A percentile compares a stretch with the other conserved stretches of the same genome.
phyloP scores from a whole-genome alignment of 2,888 invertebrate genomes.

The Argynnis bischoffii region DNA sequence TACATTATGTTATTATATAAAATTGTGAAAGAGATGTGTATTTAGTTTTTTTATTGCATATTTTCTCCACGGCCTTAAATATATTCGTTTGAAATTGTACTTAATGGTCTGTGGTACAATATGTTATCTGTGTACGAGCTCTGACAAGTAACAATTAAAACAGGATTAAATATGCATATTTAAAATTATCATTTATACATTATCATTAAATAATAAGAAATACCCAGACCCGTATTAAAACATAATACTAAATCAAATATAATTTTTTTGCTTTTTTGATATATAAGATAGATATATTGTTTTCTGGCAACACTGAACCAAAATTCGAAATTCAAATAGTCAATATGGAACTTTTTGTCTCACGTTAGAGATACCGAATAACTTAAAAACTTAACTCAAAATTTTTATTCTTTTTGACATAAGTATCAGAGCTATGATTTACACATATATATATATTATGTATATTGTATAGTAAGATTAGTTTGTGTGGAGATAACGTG shows the following conservation, averaged over 20 bases:
- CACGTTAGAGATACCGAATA: too few species aligned
- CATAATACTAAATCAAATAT: background rate
- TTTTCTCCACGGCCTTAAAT: conserved; percentile 14
- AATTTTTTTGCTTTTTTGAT: background rate
- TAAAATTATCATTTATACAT: too few species aligned
- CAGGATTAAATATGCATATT: too few species aligned
- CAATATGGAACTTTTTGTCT: too few species aligned
- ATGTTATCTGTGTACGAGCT: conserved; percentile 1
- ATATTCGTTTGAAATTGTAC: background rate
- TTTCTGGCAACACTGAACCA: too few species aligned
- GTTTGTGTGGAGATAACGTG: conserved; percentile 8
- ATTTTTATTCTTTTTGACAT: too few species aligned
- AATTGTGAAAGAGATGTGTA: background rate
- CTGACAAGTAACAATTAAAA: conserved; percentile 4
- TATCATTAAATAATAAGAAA: conserved; percentile 10
- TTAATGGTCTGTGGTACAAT: background rate
- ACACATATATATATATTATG: too few species aligned
- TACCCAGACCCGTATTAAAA: conserved; percentile 12
- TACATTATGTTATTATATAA: background rate
- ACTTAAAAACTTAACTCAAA: too few species aligned
- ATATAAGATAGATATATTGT: background rate
- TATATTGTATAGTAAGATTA: background rate
- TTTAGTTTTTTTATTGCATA: conserved; percentile 5
- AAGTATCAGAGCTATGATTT: too few species aligned
- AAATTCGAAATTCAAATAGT: too few species aligned